Evolutionary conservation across 2,113 vertebrate genomes (phyloP).

Genomic region (Lophotis ruficrista): DNA sequence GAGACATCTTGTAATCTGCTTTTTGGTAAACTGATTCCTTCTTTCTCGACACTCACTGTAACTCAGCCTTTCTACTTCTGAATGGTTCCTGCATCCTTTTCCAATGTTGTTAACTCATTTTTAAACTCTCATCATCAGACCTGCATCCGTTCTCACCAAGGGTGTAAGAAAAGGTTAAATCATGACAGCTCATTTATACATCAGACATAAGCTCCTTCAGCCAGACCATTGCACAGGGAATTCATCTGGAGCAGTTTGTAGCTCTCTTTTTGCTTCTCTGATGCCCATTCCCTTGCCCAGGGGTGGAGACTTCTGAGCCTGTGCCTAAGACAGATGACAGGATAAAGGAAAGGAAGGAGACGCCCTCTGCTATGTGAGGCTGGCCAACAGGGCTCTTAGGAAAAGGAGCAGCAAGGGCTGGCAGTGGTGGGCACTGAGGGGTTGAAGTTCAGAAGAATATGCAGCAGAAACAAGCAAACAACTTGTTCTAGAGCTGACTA

Average conservation of each 20-base stretch:
- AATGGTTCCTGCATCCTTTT: background rate
- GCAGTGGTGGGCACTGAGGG: background rate
- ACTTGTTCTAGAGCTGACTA: background rate
- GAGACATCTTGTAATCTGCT: background rate
- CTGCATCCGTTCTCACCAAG: background rate
- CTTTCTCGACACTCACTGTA: background rate
- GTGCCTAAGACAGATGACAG: background rate
- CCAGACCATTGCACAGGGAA: background rate
- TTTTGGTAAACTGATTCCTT: background rate
- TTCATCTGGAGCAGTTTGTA: background rate
- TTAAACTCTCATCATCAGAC: background rate
- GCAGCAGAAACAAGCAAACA: background rate
- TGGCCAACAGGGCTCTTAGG: background rate
- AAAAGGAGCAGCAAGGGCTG: background rate
- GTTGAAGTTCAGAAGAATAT: background rate
- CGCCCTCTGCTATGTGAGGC: background rate
- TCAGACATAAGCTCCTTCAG: background rate
- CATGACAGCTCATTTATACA: background rate
- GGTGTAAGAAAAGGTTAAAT: background rate
- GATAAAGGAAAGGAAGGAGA: background rate
- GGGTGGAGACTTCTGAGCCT: background rate
- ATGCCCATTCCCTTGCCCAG: background rate
- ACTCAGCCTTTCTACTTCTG: background rate
- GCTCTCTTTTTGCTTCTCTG: background rate
- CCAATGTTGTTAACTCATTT: background rate